Evolutionary conservation across 2,113 vertebrate species (phyloP).

Genomic region (Dendropsophus ebraccatus): DNA sequence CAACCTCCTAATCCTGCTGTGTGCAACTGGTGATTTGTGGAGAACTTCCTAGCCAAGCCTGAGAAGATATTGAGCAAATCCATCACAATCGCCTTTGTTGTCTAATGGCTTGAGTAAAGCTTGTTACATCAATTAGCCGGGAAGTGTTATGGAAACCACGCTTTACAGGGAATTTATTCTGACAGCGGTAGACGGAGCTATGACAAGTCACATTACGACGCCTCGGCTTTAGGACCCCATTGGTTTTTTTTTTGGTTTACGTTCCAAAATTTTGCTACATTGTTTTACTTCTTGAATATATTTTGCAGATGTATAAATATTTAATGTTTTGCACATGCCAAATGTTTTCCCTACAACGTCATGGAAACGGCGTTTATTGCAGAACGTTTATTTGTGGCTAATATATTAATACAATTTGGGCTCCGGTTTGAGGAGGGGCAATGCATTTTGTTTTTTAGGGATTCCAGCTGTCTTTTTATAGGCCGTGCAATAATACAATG

Average conservation of each 20-base stretch:
- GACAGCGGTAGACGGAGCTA: constrained; percentile 46
- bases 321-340: constrained; percentile 8
- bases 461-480: not conserved
- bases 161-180: constrained; percentile 37
- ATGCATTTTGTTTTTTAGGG: not conserved
- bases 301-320: constrained; percentile 29
- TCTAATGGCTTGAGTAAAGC: constrained; percentile 50
- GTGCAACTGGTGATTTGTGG: constrained; percentile 52
- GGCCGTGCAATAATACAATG: not conserved
- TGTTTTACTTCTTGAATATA: not conserved
- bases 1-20: constrained; percentile 49
- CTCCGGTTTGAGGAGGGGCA: not conserved
- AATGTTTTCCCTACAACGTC: not conserved
- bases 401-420: not conserved
- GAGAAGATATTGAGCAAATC: constrained; percentile 44
- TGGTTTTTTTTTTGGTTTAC: constrained; percentile 37
- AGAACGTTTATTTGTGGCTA: not conserved
- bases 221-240: constrained; percentile 24
- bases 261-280: not conserved
- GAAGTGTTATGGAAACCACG: constrained; percentile 47
- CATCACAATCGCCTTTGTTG: constrained; percentile 27
- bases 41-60: constrained; percentile 26
- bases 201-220: constrained; percentile 41
- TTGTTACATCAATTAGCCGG: constrained; percentile 55
- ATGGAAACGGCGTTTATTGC: not conserved